Base-by-base conservation (phyloP, 2,113 vertebrate genomes). In the Lepisosteus oculatus region DNA sequence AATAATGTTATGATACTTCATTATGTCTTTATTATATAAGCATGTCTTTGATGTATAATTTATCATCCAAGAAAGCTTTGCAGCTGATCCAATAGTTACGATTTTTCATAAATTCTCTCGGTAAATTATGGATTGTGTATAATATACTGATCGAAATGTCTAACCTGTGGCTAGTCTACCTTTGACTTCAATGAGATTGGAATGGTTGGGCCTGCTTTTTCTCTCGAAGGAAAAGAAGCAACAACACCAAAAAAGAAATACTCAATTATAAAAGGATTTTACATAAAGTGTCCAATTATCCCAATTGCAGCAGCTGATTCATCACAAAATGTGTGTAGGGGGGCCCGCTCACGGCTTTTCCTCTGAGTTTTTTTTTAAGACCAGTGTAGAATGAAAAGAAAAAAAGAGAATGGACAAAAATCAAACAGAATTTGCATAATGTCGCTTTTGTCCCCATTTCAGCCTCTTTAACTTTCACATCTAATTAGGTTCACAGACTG, bases 381-480 rank as follows among this genome's bases (percentile, higher is more conserved):
- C 75, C 76, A 72, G 77, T 70, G 79, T 44, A 13, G 11, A 62
- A 55, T 59, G 51, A 55, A 62, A 76, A 4, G 57, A 68, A 54
- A 75, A 74, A 67, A 15, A 70, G 70, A 79, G 74, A 71, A 69
- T 76, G 77, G 83, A 80, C 70, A 68, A 80, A 84, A 87, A 89
- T 90, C 83, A 88, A 88, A 90, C 80, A 74, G 70, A 80, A 87
- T 88, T 86, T 90, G 85, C 87, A 89, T 86, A 85, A 80, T 77
- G 83, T 81, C 79, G 78, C 82, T 85, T 85, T 84, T 88, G 83
- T 89, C 82, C 84, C 74, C 79, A 76, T 80, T 82, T 78, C 73
- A 82, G 78, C 79, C 79, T 81, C 78, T 84, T 85, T 87, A 83
- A 82, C 81, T 85, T 81, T 78, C 77, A 82, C 71, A 81, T 86